Conservation (phyloP, 2,888 invertebrate species). For the Acanthosepion esculentum region DNA sequence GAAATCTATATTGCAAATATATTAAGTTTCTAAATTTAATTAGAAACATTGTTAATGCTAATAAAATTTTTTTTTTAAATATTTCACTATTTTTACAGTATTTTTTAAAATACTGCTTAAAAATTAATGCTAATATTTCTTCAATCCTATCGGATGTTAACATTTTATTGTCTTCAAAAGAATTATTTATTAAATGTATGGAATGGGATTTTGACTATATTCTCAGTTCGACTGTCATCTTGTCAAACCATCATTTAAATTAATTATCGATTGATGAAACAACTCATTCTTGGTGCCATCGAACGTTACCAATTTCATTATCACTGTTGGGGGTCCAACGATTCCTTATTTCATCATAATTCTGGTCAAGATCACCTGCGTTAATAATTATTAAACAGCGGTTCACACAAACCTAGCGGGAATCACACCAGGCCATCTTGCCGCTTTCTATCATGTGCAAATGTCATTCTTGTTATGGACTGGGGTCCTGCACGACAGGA, state of each 20-base stretch:
- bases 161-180: no score
- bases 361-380: not conserved
- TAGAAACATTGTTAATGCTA: no score
- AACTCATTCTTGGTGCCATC: not conserved
- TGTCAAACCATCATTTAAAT: not conserved
- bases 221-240: not conserved
- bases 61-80: no score
- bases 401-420: not conserved
- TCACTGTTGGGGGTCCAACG: not conserved
- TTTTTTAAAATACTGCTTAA: no score
- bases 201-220: not conserved
- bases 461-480: not conserved
- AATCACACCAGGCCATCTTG: not conserved
- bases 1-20: no score
- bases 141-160: no score
- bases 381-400: not conserved
- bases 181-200: not conserved
- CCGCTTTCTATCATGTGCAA: not conserved
- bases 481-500: not conserved
- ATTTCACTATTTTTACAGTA: no score
- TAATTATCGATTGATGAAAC: not conserved
- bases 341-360: not conserved
- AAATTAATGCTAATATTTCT: no score
- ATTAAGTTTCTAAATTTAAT: no score
- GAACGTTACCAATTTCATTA: not conserved